Evolutionary conservation across 2,888 invertebrate species (phyloP), one percentile per base, ranked within the genome.

Genomic region (Philonicus albiceps): DNA sequence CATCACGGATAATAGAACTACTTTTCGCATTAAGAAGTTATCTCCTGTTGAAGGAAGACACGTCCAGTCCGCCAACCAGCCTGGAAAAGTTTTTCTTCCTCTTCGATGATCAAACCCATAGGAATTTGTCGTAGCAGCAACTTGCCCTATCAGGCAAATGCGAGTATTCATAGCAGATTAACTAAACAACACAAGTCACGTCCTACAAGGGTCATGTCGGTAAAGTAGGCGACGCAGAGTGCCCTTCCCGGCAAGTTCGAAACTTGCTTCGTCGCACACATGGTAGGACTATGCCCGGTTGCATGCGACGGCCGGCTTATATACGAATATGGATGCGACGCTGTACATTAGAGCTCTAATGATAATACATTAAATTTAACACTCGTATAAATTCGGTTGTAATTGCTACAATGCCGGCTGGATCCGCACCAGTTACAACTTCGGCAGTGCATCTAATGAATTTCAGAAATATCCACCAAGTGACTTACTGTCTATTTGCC

Each of bases 301-400:
- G 80, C 80, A 80, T 49, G 37, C 83, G 72, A 37, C 64, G 34
- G 34, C 22, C 22, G 40, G 72, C 19, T 72, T 83, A 83, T 83
- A 53, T 64, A 83, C 37, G 83, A 37, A 55, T 83, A 83, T 83
- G 83, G 72, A 72, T 72, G 83, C 64, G 37, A 72, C 55, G 64
- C 55, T 55, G 22, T 83, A 64, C 72, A 72, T 83, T 83, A 83
- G 83, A 19, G 72, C 72, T 87, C 87, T 87, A 87, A 87, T 87
- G 87, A 87, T 87, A 86, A 84, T 87, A 87, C 87, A 87, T 87
- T 87, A 87, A 87, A 87, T 87, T 87, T 87, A 87, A 87, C 84
- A 87, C 87, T 87, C 87, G 85, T 75, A 87, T 87, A 87, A 87
- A 87, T 87, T 84, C 85, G 85, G 72, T 64, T 49, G 86, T 87